Evolutionary conservation across 1,140 invertebrate species (phyloP), one percentile per base, ranked within the genome.

Genomic region (Eupeodes corollae): DNA sequence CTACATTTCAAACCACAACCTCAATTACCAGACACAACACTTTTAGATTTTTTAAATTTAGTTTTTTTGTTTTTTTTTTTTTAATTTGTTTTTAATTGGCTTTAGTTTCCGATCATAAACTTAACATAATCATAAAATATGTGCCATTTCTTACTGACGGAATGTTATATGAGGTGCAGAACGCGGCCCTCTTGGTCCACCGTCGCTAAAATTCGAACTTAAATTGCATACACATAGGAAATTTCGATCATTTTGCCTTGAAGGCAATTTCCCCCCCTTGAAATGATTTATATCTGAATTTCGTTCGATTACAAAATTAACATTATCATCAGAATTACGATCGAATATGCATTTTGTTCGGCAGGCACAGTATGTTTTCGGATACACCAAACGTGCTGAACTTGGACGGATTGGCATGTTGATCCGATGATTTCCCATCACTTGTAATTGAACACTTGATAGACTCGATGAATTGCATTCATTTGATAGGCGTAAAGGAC

Each of bases 161-260:
- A 64, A 64, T 30, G 61, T 61, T 32, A 64, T 64, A 26, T 54
- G 61, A 0, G 61, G 61, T 9, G 61, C 61, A 1, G 61, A 63
- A 12, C 61, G 61, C 3, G 61, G 61, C 48, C 58, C 52, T 14
- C 59, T 56, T 13, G 33, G 34, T 14, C 42, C 38, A 52, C n/a
- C 55, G 42, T 14, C 54, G 15, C 42, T 58, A 54, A 42, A 15
- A 37, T 52, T 63, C 21, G 50, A 42, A 13, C 61, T 64, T 15
- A 64, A 42, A 3, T 56, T 58, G 33, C 61, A 64, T 11, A 64
- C 54, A 38, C 61, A 64, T 32, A 64, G 42, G 18, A 59, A 54
- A 33, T 54, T 64, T 33, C 57, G 61, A 12, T 43, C 33, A 37
- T 32, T 31, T 37, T 37, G 35, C 10, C 35, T 5, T n/a, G 52